Percentiles rank a stretch among this genome's conserved stretches.
Evolutionary conservation across 2,888 invertebrate genomes (phyloP).

Genomic region (Chloromyia formosa): DNA sequence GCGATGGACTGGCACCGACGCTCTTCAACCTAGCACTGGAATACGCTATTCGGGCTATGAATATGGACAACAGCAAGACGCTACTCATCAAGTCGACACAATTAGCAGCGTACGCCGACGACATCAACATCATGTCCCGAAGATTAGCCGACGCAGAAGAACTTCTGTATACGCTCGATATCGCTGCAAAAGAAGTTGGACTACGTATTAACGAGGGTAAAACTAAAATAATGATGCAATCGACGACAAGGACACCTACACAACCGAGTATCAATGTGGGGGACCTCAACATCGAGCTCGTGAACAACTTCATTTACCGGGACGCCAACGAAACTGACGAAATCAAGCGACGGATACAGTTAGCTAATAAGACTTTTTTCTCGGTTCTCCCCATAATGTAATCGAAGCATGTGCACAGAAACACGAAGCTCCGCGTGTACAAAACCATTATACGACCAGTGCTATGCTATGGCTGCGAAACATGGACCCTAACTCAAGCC

Average conservation of each 20-base stretch:
- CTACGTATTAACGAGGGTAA: neutral
- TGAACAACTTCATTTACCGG: neutral
- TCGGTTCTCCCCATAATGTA: neutral
- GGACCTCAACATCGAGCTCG: neutral
- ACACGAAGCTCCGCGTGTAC: no score
- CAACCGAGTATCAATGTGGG: neutral
- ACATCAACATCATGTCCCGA: slow-evolving; percentile 1
- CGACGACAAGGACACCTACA: no score
- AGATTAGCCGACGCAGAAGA: neutral
- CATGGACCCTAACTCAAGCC: no score
- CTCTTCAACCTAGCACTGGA: neutral
- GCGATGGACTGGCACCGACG: neutral
- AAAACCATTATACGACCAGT: no score
- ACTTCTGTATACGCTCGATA: neutral
- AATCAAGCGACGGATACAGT: neutral
- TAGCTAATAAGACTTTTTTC: neutral
- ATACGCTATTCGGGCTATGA: neutral
- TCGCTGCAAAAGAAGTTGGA: neutral
- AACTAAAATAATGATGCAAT: neutral
- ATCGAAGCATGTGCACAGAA: neutral
- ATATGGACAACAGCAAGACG: neutral
- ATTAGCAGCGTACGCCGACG: neutral
- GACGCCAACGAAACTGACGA: neutral
- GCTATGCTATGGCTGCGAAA: no score
- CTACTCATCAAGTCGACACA: neutral